Percentiles rank a stretch among this genome's conserved stretches.
phyloP scores from a whole-genome alignment of 1,140 invertebrate genomes.

The Drosophila repleta region DNA sequence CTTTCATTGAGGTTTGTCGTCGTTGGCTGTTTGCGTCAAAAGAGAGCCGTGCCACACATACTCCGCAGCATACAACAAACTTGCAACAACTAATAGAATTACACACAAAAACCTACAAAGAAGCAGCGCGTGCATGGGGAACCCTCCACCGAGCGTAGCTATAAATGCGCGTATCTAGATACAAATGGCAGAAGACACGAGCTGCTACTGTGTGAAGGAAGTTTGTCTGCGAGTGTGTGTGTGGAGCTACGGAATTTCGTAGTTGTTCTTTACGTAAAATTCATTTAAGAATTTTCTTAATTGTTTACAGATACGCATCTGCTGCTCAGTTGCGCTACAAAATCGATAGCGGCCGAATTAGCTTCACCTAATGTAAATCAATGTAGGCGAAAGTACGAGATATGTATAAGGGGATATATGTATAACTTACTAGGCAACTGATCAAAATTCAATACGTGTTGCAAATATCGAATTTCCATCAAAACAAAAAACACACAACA shows the following conservation, averaged over 20 bases:
- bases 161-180: conserved; percentile 72
- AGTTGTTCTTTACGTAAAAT: conserved; percentile 60
- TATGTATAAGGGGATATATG: conserved; percentile 40
- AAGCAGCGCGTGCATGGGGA: conserved; percentile 45
- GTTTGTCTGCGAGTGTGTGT: conserved; percentile 47
- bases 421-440: conserved; percentile 69
- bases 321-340: conserved; percentile 34
- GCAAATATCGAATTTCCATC: conserved; percentile 82
- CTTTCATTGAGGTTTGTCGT: conserved; percentile 74
- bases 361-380: conserved; percentile 63
- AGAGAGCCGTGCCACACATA: conserved; percentile 13
- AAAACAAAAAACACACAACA: conserved; percentile 68
- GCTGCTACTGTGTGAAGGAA: conserved; percentile 31
- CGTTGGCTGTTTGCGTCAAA: conserved; percentile 44
- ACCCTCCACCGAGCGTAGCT: conserved; percentile 35
- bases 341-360: conserved; percentile 58
- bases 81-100: conserved; percentile 82
- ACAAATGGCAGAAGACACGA: conserved; percentile 46
- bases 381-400: conserved; percentile 20
- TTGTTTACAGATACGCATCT: conserved; percentile 81
- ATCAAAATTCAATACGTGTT: conserved; percentile 82
- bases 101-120: conserved; percentile 64
- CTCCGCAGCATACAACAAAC: conserved; percentile 44
- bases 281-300: conserved; percentile 82
- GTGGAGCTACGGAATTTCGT: conserved; percentile 44